Evolutionary conservation across 2,888 invertebrate species (phyloP).

Genomic region (Cephus runcator): DNA sequence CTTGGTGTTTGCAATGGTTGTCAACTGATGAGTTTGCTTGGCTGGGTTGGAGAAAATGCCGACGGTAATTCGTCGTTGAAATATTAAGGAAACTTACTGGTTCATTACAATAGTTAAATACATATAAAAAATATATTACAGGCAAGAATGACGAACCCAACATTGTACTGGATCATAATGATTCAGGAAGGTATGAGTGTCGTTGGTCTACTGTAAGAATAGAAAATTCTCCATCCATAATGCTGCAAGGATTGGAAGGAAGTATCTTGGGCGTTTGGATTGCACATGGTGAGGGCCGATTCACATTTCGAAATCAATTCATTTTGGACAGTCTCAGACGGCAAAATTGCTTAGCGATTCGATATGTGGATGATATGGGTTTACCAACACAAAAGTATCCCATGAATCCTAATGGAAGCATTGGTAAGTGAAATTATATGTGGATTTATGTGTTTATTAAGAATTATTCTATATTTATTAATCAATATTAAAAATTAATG

Average conservation of each 20-base stretch:
- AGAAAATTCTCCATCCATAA: slow-evolving; percentile 78
- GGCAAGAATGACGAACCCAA: slow-evolving; percentile 66
- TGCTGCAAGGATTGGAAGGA: slow-evolving; percentile 90
- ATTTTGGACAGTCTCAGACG: slow-evolving; percentile 68
- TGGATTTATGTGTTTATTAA: background rate
- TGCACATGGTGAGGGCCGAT: slow-evolving; percentile 95
- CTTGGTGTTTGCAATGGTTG: slow-evolving; percentile 99
- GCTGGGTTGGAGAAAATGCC: slow-evolving; percentile 79
- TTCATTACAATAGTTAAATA: background rate
- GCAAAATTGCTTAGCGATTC: slow-evolving; percentile 78
- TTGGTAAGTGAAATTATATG: slow-evolving; percentile 65
- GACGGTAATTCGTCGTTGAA: slow-evolving; percentile 27
- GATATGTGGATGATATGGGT: slow-evolving; percentile 86
- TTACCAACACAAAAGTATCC: slow-evolving; percentile 85
- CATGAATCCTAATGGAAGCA: slow-evolving; percentile 94
- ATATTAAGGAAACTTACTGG: background rate
- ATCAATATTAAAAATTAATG: slow-evolving; percentile 24
- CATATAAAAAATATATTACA: background rate
- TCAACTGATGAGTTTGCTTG: slow-evolving; percentile 92
- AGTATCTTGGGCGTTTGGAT: slow-evolving; percentile 95
- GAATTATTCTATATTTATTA: background rate
- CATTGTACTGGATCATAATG: slow-evolving; percentile 84
- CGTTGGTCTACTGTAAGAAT: slow-evolving; percentile 79
- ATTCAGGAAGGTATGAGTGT: slow-evolving; percentile 88
- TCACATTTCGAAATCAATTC: slow-evolving; percentile 70